Percentiles rank a stretch among this genome's conserved stretches.
Evolutionary conservation across 2,797 vertebrate genomes (phyloP).

Genomic region (Tadarida brasiliensis): DNA sequence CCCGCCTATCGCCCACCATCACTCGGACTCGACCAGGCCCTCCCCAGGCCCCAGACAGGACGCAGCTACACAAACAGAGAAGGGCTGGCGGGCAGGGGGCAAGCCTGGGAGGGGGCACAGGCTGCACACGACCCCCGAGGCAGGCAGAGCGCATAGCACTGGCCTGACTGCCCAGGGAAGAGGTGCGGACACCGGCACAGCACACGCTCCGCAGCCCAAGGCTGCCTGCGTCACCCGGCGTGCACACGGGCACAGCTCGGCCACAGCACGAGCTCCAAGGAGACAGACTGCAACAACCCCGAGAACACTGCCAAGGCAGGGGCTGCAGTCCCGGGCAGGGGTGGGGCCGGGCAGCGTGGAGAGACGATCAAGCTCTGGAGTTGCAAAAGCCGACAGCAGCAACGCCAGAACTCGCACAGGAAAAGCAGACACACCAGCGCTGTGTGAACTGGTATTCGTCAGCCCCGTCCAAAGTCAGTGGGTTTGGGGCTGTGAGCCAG

Average conservation of each 20-base stretch:
- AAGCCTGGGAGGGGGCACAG: fast-evolving
- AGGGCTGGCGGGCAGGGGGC: neutral
- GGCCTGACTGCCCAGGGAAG: neutral
- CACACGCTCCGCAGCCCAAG: neutral
- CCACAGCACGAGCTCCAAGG: fast-evolving
- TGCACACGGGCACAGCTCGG: fast-evolving
- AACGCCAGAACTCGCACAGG: fast-evolving
- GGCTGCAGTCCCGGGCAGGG: neutral
- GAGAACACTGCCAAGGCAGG: neutral
- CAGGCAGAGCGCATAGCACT: neutral
- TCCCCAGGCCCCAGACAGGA: neutral
- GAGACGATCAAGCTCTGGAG: neutral
- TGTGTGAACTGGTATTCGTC: fast-evolving
- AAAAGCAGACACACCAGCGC: neutral
- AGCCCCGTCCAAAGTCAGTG: fast-evolving
- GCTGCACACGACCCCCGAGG: neutral
- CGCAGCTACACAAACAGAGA: neutral
- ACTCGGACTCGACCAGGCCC: neutral
- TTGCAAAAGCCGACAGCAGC: neutral
- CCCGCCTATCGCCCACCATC: neutral
- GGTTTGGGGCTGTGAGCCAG: too few species aligned
- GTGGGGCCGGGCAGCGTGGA: neutral
- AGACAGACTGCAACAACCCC: neutral
- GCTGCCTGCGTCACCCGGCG: neutral
- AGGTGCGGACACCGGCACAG: neutral